A percentile compares a stretch with the other conserved stretches of the same genome.
Conservation (phyloP, 2,113 vertebrate genomes). For the Alaudala cheleensis region DNA sequence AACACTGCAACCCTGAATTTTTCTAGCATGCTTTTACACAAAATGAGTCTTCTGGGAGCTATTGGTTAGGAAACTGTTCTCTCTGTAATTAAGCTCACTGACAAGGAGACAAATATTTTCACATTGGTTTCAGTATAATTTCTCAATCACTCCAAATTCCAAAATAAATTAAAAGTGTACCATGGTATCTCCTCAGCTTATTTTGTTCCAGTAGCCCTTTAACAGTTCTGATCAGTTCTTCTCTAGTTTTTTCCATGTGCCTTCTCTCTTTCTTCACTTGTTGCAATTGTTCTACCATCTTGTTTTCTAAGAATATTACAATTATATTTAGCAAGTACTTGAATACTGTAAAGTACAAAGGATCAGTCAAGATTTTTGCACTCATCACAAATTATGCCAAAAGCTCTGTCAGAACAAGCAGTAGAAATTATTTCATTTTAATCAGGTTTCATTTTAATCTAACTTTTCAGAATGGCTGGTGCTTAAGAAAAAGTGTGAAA, state of each 20-base stretch:
- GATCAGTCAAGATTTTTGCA: background rate
- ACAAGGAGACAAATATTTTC: background rate
- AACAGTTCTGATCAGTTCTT: constrained; percentile 82
- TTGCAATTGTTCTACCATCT: constrained; percentile 78
- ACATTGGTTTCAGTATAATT: background rate
- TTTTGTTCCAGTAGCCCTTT: constrained; percentile 83
- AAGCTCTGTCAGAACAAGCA: background rate
- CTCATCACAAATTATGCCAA: background rate
- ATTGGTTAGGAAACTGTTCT: background rate
- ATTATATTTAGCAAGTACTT: constrained; percentile 14
- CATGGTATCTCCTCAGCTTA: constrained; percentile 78
- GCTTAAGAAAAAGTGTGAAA: background rate
- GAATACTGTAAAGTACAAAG: background rate
- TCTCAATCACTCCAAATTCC: constrained; percentile 19
- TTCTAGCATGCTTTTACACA: background rate
- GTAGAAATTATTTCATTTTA: background rate
- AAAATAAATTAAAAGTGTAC: constrained; percentile 65
- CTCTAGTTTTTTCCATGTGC: constrained; percentile 81
- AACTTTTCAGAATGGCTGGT: background rate
- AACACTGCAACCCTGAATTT: background rate
- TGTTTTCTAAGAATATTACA: constrained; percentile 75
- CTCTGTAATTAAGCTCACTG: background rate
- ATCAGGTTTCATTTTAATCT: background rate
- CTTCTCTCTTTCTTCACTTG: constrained; percentile 80
- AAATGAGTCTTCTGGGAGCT: background rate